Conservation (phyloP, 2,113 vertebrate species). For the Atractosteus spatula region DNA sequence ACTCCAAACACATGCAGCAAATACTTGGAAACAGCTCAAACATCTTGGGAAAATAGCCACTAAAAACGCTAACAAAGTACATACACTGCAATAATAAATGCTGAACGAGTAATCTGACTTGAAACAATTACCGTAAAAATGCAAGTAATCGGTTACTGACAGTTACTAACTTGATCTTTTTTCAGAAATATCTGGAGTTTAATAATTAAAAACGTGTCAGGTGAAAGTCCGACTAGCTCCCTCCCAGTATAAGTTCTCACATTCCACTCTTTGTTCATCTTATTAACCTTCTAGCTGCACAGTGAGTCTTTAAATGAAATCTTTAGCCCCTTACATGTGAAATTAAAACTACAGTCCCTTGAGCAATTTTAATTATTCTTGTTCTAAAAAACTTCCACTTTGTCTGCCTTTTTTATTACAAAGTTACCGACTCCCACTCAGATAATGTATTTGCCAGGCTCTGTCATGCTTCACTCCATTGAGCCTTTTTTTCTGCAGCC, state of each 20-base stretch:
- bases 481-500: constrained; percentile 72
- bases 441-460: constrained; percentile 58
- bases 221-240: constrained; percentile 72
- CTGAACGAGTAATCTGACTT: constrained; percentile 3
- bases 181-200: constrained; percentile 64
- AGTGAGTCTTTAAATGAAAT: constrained; percentile 77
- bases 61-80: too few relatives aligned
- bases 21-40: too few relatives aligned
- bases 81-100: not conserved
- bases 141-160: constrained; percentile 60
- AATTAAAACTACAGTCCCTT: constrained; percentile 81
- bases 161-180: constrained; percentile 69
- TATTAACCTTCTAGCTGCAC: constrained; percentile 76
- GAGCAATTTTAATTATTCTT: constrained; percentile 80
- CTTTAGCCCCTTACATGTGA: constrained; percentile 79
- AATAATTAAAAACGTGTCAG: constrained; percentile 80
- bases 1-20: too few relatives aligned
- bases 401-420: constrained; percentile 23
- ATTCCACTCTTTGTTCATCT: constrained; percentile 74
- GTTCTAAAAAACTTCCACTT: constrained; percentile 62
- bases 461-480: constrained; percentile 74
- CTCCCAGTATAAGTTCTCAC: constrained; percentile 70
- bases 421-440: constrained; percentile 60
- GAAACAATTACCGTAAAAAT: constrained; percentile 27
- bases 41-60: too few relatives aligned